A percentile compares a stretch with the other conserved stretches of the same genome.
Conservation (phyloP, 2,888 invertebrate species). For the Cecidostiba fungosa region DNA sequence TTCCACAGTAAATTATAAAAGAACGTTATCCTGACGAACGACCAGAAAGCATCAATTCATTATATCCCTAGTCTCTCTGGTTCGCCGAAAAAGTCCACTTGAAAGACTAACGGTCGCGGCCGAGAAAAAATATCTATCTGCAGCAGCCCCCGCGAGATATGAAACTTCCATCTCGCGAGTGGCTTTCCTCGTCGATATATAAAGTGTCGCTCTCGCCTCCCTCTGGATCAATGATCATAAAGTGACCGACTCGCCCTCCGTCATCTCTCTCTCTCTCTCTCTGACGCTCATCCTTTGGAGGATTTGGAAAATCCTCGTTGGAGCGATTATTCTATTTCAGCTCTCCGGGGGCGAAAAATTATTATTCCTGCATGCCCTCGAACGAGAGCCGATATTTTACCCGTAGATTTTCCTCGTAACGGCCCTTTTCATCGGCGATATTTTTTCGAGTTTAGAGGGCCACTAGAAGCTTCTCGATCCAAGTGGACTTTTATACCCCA, state of each 20-base stretch:
- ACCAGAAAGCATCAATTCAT: not conserved
- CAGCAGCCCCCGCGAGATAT: constrained; percentile 13
- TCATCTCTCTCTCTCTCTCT: not conserved
- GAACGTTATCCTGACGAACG: not conserved
- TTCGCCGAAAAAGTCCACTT: not conserved
- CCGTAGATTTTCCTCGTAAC: constrained; percentile 5
- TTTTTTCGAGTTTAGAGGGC: constrained; percentile 27
- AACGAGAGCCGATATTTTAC: constrained; percentile 7
- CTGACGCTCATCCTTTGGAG: constrained; percentile 40
- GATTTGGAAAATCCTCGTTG: constrained; percentile 50
- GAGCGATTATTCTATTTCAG: constrained; percentile 58
- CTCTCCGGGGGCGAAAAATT: not conserved
- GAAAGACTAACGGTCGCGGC: constrained; percentile 19
- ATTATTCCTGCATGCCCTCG: constrained; percentile 17
- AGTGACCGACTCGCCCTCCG: constrained; percentile 26
- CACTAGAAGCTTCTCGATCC: not conserved
- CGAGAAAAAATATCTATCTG: constrained; percentile 20
- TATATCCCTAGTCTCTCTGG: not conserved
- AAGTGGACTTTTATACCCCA: not conserved
- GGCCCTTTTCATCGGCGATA: constrained; percentile 34
- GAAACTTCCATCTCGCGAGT: constrained; percentile 34
- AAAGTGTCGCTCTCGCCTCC: constrained; percentile 35
- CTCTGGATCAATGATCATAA: constrained; percentile 53
- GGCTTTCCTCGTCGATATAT: constrained; percentile 51
- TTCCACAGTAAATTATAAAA: not conserved